Base-by-base conservation (phyloP, 2,888 invertebrate genomes). In the Calliopum simillimum region DNA sequence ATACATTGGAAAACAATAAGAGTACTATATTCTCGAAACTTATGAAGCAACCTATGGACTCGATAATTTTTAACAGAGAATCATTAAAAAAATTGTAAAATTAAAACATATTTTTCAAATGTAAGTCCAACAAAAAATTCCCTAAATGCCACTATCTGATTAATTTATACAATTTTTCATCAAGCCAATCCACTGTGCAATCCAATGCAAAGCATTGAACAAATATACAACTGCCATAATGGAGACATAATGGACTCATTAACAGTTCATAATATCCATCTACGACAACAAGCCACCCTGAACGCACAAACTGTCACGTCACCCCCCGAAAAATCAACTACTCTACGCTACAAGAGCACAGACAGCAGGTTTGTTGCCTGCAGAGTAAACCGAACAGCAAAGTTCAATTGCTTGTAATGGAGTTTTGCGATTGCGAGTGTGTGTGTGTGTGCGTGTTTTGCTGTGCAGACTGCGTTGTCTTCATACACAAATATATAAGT, bases 361-460 rank as follows among this genome's bases (percentile, higher is more conserved):
- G n/a, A 25, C 16, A n/a, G n/a, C n/a, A 33, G 33, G 33, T 33
- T 33, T 6, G 5, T 33, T 33, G 33, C 33, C 33, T 43, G 51
- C 41, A 46, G 55, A 69, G 47, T 49, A 71, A 70, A 62, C 70
- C 63, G 49, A 47, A 68, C 63, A 64, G 16, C 68, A 74, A 71
- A 80, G 79, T 81, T 82, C 81, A 82, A 82, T 82, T 78, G 83
- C 76, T 80, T 81, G 81, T 82, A 80, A 82, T 80, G 80, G 73
- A 53, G 21, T 19, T 49, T 46, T 62, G 47, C 4, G 25, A 46
- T 56, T 65, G 33, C 59, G 53, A 41, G 16, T 25, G 53, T 55
- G 53, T 13, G 61, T 59, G 55, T 56, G 59, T 63, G 33, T 55
- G 46, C 46, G 63, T 49, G 49, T 69, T 65, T 67, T 19, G 49